Conservation (phyloP, 2,113 vertebrate species). For the Xiphophorus hellerii region DNA sequence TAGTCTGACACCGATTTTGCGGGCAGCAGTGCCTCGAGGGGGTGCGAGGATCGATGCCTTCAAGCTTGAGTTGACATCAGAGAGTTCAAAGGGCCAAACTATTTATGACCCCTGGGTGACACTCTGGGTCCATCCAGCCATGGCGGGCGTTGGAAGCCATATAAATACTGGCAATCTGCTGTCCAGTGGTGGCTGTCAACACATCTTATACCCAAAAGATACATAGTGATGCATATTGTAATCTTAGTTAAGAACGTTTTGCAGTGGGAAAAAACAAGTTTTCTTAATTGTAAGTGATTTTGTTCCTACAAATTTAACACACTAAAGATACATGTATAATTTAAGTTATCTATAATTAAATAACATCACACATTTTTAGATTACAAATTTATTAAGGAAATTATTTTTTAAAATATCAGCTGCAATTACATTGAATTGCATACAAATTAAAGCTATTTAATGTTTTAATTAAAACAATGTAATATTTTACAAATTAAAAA, state of each 20-base stretch:
- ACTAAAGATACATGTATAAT: not conserved
- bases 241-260: not conserved
- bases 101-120: constrained; percentile 61
- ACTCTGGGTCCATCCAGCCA: constrained; percentile 41
- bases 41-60: constrained; percentile 38
- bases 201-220: not conserved
- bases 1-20: constrained; percentile 68
- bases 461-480: no score
- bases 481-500: no score
- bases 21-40: constrained; percentile 54
- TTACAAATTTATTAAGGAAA: not conserved
- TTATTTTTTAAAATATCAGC: not conserved
- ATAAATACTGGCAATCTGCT: constrained; percentile 10
- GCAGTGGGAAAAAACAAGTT: no score
- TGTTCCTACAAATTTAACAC: not conserved
- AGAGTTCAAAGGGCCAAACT: constrained; percentile 66
- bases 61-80: constrained; percentile 57
- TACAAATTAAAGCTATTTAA: no score
- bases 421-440: no score
- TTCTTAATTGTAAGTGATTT: not conserved
- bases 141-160: constrained; percentile 23
- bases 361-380: not conserved
- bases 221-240: not conserved
- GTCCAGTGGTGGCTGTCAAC: constrained; percentile 30
- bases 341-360: not conserved